A percentile compares a stretch with the other conserved stretches of the same genome.
Conservation (phyloP, 2,113 vertebrate species). For the Glaucidium brasilianum region DNA sequence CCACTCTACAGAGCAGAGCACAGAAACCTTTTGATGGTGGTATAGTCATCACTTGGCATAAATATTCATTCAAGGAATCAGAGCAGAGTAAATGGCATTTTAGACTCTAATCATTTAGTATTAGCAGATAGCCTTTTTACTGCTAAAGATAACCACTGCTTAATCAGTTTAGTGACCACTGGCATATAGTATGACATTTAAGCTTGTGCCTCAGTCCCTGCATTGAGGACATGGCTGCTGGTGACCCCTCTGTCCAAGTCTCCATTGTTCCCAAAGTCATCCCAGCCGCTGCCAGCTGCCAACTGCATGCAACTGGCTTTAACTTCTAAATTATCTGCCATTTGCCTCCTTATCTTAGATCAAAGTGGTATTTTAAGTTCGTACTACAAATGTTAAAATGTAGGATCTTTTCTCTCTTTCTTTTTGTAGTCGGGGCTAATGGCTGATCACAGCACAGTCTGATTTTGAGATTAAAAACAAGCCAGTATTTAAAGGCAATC, state of each 20-base stretch:
- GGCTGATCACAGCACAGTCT: conserved; percentile 2
- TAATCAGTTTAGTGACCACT: conserved; percentile 71
- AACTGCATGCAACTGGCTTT: not conserved
- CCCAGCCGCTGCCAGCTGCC: not conserved
- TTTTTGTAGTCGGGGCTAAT: not conserved
- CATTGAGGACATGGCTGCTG: not conserved
- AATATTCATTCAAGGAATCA: conserved; percentile 72
- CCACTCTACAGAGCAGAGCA: conserved; percentile 44
- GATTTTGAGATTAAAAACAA: conserved; percentile 31
- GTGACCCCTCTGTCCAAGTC: not conserved
- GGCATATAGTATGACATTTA: conserved; percentile 52
- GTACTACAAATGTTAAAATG: not conserved
- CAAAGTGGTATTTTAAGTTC: conserved; percentile 1
- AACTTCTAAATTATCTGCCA: not conserved
- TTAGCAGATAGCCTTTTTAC: conserved; percentile 67
- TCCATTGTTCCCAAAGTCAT: not conserved
- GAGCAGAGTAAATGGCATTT: conserved; percentile 71
- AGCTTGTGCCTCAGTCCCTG: not conserved
- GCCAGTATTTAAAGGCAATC: conserved; percentile 33
- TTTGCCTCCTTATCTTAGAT: conserved; percentile 13
- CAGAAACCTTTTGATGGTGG: conserved; percentile 59
- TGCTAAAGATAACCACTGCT: conserved; percentile 61
- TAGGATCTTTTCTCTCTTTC: not conserved
- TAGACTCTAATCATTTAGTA: conserved; percentile 63
- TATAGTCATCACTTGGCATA: conserved; percentile 67